Evolutionary conservation across 1,140 invertebrate species (phyloP).

Genomic region (Anagrus nilaparvatae): DNA sequence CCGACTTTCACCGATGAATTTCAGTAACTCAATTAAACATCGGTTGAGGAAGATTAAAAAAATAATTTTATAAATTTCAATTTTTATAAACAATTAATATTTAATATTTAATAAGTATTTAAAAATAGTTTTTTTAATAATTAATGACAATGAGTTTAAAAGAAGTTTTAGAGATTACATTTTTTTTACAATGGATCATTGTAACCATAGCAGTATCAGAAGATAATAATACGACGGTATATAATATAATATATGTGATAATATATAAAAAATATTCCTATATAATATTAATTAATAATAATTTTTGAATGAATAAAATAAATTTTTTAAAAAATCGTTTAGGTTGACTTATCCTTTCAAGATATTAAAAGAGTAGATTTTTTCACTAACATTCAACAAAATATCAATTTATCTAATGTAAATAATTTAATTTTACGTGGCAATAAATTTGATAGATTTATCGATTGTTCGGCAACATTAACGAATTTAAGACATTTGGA

Average conservation of each 20-base stretch:
- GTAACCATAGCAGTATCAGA: no score
- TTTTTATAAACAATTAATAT: not conserved
- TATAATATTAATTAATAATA: not conserved
- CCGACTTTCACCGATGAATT: slow-evolving; percentile 22
- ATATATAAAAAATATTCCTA: no score
- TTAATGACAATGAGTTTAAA: no score
- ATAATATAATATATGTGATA: no score
- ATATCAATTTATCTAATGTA: slow-evolving; percentile 25
- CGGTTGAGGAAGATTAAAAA: no score
- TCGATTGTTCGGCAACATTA: slow-evolving; percentile 37
- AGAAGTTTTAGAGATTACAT: no score
- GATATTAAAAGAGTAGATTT: slow-evolving; percentile 33
- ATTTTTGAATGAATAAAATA: not conserved
- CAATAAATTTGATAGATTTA: slow-evolving; percentile 37
- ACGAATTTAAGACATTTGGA: slow-evolving; percentile 26
- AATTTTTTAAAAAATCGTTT: slow-evolving; percentile 11
- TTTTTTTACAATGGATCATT: no score
- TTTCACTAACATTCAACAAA: slow-evolving; percentile 28
- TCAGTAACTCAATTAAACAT: no score
- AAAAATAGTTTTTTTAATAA: no score
- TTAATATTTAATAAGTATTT: no score
- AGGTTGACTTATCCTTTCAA: slow-evolving; percentile 32
- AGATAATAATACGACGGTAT: no score
- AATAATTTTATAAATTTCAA: not conserved
- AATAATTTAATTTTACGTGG: slow-evolving; percentile 31